These are phyloP conservation scores for Thalassoma bifasciatum DNA, from an alignment of 2,113 vertebrate species.

Conservation along the genomic window DNA sequence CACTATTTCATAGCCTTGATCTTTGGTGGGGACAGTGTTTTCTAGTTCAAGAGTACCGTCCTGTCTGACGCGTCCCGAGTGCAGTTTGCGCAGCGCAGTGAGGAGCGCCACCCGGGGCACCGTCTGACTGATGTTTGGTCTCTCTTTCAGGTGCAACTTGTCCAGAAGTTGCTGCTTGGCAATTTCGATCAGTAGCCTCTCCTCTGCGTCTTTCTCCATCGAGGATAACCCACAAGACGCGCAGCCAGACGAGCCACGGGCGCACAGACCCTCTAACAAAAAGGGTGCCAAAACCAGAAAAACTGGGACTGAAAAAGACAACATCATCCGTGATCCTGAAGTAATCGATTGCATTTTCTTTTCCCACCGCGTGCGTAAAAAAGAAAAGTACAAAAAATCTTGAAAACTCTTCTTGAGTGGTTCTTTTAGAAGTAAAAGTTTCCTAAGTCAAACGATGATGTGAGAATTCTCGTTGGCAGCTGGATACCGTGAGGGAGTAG, in stretches of 20 bases:
- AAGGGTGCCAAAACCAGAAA: slow-evolving; percentile 66
- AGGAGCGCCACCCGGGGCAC: slow-evolving; percentile 86
- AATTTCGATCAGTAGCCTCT: slow-evolving; percentile 85
- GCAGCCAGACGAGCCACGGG: slow-evolving; percentile 69
- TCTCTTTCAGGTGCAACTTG: slow-evolving; percentile 89
- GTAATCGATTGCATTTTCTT: slow-evolving; percentile 38
- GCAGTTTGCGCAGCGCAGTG: slow-evolving; percentile 87
- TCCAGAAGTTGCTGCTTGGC: slow-evolving; percentile 91
- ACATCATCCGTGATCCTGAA: slow-evolving; percentile 26
- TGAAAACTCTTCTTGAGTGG: slow-evolving; percentile 16
- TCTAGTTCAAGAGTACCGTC: slow-evolving; percentile 74
- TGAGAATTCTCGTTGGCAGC: slow-evolving; percentile 45
- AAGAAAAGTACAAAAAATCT: slow-evolving; percentile 13
- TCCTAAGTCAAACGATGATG: slow-evolving; percentile 8
- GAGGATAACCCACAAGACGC: slow-evolving; percentile 79
- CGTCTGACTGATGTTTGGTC: slow-evolving; percentile 87
- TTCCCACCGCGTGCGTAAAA: slow-evolving; percentile 15
- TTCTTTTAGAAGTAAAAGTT: slow-evolving; percentile 35
- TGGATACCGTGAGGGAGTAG: slow-evolving; percentile 51
- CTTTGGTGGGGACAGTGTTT: slow-evolving; percentile 62
- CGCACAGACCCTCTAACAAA: slow-evolving; percentile 51
- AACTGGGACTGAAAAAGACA: slow-evolving; percentile 16
- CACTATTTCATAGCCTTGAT: slow-evolving; percentile 92
- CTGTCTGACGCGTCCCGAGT: slow-evolving; percentile 77
- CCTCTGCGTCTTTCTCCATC: slow-evolving; percentile 80